phyloP scores from a whole-genome alignment of 2,113 vertebrate species.

The Cacatua alba region DNA sequence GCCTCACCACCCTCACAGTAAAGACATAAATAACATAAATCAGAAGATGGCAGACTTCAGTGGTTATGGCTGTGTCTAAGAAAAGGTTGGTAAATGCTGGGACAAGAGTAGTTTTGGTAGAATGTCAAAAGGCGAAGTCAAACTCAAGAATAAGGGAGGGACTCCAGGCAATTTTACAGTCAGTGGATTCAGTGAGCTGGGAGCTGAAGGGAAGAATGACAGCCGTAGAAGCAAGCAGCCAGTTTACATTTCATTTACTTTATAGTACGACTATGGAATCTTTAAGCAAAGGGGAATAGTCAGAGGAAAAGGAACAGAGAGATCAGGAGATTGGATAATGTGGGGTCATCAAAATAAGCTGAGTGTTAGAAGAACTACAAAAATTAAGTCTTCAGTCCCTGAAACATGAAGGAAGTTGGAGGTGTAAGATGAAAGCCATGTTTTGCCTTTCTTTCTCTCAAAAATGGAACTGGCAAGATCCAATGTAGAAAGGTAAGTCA shows the following conservation, averaged over 20 bases:
- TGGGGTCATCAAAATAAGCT: neutral
- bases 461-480: neutral
- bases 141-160: rapidly evolving
- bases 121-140: neutral
- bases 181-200: neutral
- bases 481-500: neutral
- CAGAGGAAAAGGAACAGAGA: neutral
- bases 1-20: no score
- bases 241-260: neutral
- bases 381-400: neutral
- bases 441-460: neutral
- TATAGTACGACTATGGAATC: neutral
- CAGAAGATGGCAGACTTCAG: neutral
- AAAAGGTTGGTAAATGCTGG: neutral
- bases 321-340: neutral
- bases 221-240: neutral
- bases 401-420: neutral
- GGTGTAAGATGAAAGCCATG: neutral
- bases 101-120: neutral
- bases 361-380: neutral
- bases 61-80: neutral
- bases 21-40: neutral
- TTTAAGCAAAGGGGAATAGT: neutral
- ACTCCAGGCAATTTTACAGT: neutral
- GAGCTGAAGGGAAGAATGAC: neutral